A percentile compares a stretch with the other conserved stretches of the same genome.
Evolutionary conservation across 2,888 invertebrate species (phyloP).

Genomic region (Drosophila putrida): DNA sequence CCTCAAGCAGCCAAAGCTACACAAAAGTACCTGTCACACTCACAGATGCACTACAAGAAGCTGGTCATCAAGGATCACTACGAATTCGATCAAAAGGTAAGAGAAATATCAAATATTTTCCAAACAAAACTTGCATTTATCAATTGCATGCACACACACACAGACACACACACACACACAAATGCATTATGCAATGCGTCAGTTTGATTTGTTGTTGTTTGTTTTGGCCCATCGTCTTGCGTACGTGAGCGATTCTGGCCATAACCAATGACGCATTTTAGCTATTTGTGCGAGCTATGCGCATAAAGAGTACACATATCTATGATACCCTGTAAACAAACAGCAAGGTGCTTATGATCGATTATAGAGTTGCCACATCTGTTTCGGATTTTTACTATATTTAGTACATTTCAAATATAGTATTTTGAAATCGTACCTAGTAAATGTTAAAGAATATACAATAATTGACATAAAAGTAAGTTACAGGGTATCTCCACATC

Average conservation of each 20-base stretch:
- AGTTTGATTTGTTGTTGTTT: slow-evolving; percentile 27
- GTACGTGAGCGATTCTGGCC: slow-evolving; percentile 60
- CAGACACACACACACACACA: slow-evolving; percentile 1
- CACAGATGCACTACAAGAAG: slow-evolving; percentile 74
- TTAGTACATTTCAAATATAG: neutral
- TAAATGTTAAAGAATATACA: too few species aligned
- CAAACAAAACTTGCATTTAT: neutral
- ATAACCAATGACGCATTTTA: slow-evolving; percentile 54
- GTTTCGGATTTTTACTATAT: neutral
- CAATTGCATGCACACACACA: neutral
- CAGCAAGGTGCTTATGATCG: neutral
- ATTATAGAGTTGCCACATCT: neutral
- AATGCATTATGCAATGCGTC: slow-evolving; percentile 59
- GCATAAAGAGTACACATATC: slow-evolving; percentile 11
- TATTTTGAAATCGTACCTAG: too few species aligned
- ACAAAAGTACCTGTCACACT: slow-evolving; percentile 80
- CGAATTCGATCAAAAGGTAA: slow-evolving; percentile 91
- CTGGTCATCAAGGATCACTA: slow-evolving; percentile 90
- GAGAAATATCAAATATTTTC: slow-evolving; percentile 19
- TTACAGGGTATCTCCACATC: slow-evolving; percentile 30
- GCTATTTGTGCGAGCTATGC: slow-evolving; percentile 15
- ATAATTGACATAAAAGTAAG: neutral
- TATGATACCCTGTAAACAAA: slow-evolving; percentile 39
- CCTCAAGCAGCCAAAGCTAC: slow-evolving; percentile 68
- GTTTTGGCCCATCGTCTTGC: slow-evolving; percentile 45